Evolutionary conservation across 2,888 invertebrate species (phyloP), one percentile per base, ranked within the genome.

Genomic region (Thysanoteuthis rhombus): DNA sequence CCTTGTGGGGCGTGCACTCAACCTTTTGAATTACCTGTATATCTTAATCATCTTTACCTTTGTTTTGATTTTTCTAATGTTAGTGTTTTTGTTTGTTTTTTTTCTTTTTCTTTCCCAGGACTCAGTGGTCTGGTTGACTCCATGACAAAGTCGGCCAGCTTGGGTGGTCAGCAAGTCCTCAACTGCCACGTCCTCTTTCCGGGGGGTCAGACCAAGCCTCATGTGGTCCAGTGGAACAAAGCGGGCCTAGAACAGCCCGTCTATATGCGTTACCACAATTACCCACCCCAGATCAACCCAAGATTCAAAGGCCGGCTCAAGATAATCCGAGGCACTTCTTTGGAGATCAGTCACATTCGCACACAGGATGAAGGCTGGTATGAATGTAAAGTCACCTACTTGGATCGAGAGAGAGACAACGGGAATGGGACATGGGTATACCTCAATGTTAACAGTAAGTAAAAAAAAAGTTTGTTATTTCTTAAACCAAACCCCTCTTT

Each of bases 201-300:
- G 97, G 98, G 99, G 97, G 98, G 98, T 97, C 98, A 99, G 97
- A 98, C 98, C 97, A 98, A 99, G 98, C 99, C 99, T 97, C 99
- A 99, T 98, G 99, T 99, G 98, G 98, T 99, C 97, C 99, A 99
- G 98, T 99, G 99, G 99, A 98, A 99, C 98, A 99, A 99, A 98
- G 99, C 99, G 98, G 99, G 99, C 97, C 98, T 99, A 98, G 99
- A 99, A 98, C 98, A 99, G 97, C 99, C 99, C 96, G 99, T 99
- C 97, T 99, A 99, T 98, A 99, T 99, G 97, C 99, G 99, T 98
- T 99, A 99, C 98, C 99, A 99, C 97, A 98, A 99, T 97, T 99
- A 99, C 97, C 99, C 99, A 96, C 98, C 99, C 95, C 99, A 99
- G 98, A 98, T 99, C 97, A 99, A 98, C 96, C 98, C 98, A 95